Evolutionary conservation across 2,113 vertebrate species (phyloP).

Genomic region (Fulmarus glacialis): DNA sequence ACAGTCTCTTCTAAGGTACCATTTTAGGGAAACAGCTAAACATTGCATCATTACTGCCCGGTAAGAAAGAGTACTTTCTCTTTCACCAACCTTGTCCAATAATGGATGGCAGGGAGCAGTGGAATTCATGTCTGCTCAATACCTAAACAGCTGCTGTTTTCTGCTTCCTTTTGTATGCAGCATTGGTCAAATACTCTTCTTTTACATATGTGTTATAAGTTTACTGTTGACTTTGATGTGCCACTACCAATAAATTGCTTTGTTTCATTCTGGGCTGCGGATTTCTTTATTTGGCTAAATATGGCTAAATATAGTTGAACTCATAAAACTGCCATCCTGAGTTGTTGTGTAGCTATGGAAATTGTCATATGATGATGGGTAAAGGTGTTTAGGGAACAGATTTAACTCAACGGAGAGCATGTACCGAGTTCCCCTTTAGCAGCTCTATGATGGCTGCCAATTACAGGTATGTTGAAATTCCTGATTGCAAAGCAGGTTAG

Average conservation of each 20-base stretch:
- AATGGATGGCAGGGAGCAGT: background rate
- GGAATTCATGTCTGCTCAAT: background rate
- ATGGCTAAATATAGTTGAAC: background rate
- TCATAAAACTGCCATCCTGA: background rate
- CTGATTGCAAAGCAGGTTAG: background rate
- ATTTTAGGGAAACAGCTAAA: background rate
- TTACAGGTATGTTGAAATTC: background rate
- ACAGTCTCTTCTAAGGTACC: background rate
- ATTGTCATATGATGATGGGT: accelerated
- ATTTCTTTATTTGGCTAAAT: background rate
- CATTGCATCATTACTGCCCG: background rate
- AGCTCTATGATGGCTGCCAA: background rate
- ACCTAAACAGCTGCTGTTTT: background rate
- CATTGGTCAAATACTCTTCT: background rate
- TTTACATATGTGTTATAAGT: background rate
- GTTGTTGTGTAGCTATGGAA: background rate
- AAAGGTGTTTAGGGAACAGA: background rate
- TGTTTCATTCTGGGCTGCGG: background rate
- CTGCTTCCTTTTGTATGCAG: background rate
- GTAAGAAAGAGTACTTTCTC: background rate
- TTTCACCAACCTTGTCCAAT: background rate
- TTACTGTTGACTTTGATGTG: background rate
- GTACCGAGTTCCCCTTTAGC: accelerated
- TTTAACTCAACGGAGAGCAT: background rate
- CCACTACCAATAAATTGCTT: slow-evolving; percentile 66